phyloP scores from a whole-genome alignment of 2,113 vertebrate genomes.

The Chamaetylas fuelleborni region DNA sequence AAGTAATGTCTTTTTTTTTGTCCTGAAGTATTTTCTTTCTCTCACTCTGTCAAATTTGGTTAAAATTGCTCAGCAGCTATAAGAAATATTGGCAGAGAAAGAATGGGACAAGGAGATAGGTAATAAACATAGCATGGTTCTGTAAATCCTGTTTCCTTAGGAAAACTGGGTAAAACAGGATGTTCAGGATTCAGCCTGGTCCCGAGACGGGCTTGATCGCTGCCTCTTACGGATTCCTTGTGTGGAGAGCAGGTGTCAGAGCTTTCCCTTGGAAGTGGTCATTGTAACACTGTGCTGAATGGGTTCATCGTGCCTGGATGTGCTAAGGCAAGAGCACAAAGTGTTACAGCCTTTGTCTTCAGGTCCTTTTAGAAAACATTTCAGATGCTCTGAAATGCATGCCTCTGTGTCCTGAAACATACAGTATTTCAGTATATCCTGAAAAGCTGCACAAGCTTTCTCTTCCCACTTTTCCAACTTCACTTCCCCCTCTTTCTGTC shows the following conservation, averaged over 20 bases:
- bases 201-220: not conserved
- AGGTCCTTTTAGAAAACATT: not conserved
- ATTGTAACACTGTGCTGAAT: not conserved
- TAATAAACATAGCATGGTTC: not conserved
- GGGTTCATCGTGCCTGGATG: not conserved
- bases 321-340: not conserved
- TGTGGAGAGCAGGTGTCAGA: not conserved
- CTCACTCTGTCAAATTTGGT: slow-evolving; percentile 42
- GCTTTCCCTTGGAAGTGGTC: not conserved
- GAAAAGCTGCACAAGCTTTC: not conserved
- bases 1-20: slow-evolving; percentile 24
- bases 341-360: not conserved
- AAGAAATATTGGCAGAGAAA: slow-evolving; percentile 2
- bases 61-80: not conserved
- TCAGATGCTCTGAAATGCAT: not conserved
- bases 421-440: not conserved
- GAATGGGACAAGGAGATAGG: not conserved
- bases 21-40: slow-evolving; percentile 2
- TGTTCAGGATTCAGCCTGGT: not conserved
- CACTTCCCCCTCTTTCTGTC: not conserved
- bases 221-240: not conserved
- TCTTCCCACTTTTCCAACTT: not conserved
- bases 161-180: not conserved
- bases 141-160: not conserved
- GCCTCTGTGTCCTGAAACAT: not conserved